Base-by-base conservation (phyloP, 1,140 invertebrate species). In the Caenorhabditis tropicalis region DNA sequence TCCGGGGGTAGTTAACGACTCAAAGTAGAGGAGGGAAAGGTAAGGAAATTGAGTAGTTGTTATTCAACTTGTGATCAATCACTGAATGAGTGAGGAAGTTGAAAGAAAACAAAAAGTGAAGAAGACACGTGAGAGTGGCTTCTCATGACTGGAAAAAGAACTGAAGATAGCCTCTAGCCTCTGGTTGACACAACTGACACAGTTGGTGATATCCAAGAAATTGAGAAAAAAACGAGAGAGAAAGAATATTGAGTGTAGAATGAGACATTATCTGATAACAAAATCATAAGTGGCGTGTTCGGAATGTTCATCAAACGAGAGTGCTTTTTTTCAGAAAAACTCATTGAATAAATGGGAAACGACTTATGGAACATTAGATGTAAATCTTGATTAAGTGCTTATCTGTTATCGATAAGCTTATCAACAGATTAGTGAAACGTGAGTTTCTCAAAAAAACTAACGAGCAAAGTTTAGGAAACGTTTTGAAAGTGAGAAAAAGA, bases 121-220 rank as follows among this genome's bases (percentile, higher is more conserved):
- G 36, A 74, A 74, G 65, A 74, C 65, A 74, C 65, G 65, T 74
- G 65, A 74, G 65, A 33, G 65, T 74, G 58, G 58, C 16, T 36
- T 29, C 65, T 74, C 65, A 74, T 74, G 65, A 74, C 65, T 74
- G 65, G 36, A 74, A 74, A 39, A 43, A 74, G 10, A 33, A 65
- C 58, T 33, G 36, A 74, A 74, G 65, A 74, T 74, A 43, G 33
- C 65, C 65, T 36, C 33, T 74, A 43, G 33, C 65, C 65, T 36
- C 33, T 36, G 58, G 58, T 65, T 65, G 16, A 39, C 65, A 74
- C 65, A 74, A 74, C 36, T 74, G 65, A 74, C 65, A 74, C 36
- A 24, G 65, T 74, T 31, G 33, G 36, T 74, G 65, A 74, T 43
- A 43, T 74, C 36, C 29, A 24, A 16, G 65, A 74, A 43, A 74